Base-by-base conservation (phyloP, 2,888 invertebrate species). In the Sminthurinus aureus region DNA sequence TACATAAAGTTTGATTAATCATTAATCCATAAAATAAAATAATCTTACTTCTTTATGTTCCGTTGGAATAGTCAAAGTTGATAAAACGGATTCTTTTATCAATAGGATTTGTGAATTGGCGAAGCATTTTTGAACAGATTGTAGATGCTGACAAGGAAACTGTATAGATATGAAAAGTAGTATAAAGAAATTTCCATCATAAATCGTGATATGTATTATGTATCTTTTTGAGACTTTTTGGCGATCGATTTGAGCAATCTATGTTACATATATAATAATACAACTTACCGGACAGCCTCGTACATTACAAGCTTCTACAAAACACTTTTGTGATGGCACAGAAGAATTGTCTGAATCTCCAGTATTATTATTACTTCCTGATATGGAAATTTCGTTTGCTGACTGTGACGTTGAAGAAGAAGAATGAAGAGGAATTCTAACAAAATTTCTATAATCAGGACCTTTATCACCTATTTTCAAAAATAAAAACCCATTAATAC, bases 391-490 rank as follows among this genome's bases (percentile, higher is more conserved):
- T 15, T 26, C 74, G 38, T 52, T 20, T 64, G n/a, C 4, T 24
- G 22, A 67, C 20, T 75, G 75, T 67, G 84, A 69, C 38, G 38
- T 4, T 38, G 38, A 18, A 76, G 67, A 51, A 64, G 67, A 89
- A 89, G 78, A 88, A 88, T n/a, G 89, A 88, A 90, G 91, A 88
- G 90, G 92, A 88, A 90, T 91, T 85, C 94, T 94, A 0, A 95
- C 95, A 90, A 96, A 95, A 38, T 94, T 95, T 69, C 95, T 91
- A 82, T 93, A 93, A 85, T 94, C 94, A 38, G 94, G 93, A 0
- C 94, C 93, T 86, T 93, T 92, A 86, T 94, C 94, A 92, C 76
- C 94, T 90, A 0, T 94, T 92, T 90, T 89, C 92, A 90, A 50
- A 90, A 89, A 79, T n/a, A 66, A n/a, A 69, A 20, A 12, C 18